Percentiles rank a stretch among this genome's conserved stretches.
These are phyloP conservation scores for Atrichornis clamosus DNA, from an alignment of 2,113 vertebrate species.

Conservation along the genomic window DNA sequence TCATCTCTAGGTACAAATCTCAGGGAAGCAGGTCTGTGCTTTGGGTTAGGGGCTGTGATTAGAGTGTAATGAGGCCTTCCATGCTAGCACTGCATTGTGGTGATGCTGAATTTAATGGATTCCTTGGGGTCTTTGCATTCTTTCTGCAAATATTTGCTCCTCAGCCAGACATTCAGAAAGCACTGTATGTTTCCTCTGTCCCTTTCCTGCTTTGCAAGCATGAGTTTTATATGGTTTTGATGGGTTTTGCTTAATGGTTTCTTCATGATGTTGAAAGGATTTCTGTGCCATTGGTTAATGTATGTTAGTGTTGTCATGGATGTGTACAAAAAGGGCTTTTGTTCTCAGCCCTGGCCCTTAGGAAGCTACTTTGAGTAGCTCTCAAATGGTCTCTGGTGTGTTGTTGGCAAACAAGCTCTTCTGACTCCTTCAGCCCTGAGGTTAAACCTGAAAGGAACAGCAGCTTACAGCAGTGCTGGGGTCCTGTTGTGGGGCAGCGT, in stretches of 20 bases:
- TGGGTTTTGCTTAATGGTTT: neutral
- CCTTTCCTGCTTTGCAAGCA: neutral
- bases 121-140: neutral
- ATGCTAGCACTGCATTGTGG: neutral
- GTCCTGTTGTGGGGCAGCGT: neutral
- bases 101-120: neutral
- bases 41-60: neutral
- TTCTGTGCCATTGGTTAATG: neutral
- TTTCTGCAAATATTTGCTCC: neutral
- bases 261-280: neutral
- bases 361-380: neutral
- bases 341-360: neutral
- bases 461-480: fast-evolving
- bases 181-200: neutral
- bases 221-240: neutral
- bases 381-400: neutral
- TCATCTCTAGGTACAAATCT: neutral
- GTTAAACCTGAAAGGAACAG: neutral
- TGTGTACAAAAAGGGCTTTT: neutral
- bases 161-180: neutral
- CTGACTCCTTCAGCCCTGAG: neutral
- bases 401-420: neutral
- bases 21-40: neutral
- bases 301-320: neutral
- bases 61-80: neutral